These are phyloP conservation scores for Grus americana DNA, from an alignment of 2,113 vertebrate species.

Conservation along the genomic window DNA sequence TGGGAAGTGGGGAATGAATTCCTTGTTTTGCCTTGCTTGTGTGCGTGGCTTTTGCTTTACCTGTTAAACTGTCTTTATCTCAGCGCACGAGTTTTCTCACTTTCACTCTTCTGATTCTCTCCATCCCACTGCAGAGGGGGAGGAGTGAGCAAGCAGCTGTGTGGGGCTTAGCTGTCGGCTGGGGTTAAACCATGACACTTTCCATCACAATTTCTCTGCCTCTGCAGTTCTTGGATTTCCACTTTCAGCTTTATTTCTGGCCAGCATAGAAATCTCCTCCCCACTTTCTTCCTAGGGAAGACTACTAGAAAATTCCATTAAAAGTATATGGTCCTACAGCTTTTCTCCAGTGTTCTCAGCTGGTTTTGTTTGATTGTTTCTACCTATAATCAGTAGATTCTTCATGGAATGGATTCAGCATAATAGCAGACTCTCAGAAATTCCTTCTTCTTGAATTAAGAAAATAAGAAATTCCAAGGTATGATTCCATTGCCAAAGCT, in stretches of 20 bases:
- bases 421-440: background rate
- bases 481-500: background rate
- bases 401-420: background rate
- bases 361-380: background rate
- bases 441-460: background rate
- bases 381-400: background rate
- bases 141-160: too few species aligned
- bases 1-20: too few species aligned
- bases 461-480: background rate
- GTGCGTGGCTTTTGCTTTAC: too few species aligned
- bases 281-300: background rate
- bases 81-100: too few species aligned
- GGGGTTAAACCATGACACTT: too few species aligned
- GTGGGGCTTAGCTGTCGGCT: too few species aligned
- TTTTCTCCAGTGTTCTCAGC: background rate
- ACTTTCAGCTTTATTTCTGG: background rate
- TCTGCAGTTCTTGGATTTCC: background rate
- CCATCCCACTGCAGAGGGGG: too few species aligned
- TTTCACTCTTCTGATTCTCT: too few species aligned
- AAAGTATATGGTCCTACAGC: accelerated
- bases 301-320: background rate
- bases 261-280: background rate
- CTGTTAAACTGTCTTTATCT: too few species aligned
- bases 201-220: background rate
- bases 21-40: too few species aligned